Percentiles rank a stretch among this genome's conserved stretches.
Conservation (phyloP, 1,140 invertebrate species). For the Temnothorax nylanderi region DNA sequence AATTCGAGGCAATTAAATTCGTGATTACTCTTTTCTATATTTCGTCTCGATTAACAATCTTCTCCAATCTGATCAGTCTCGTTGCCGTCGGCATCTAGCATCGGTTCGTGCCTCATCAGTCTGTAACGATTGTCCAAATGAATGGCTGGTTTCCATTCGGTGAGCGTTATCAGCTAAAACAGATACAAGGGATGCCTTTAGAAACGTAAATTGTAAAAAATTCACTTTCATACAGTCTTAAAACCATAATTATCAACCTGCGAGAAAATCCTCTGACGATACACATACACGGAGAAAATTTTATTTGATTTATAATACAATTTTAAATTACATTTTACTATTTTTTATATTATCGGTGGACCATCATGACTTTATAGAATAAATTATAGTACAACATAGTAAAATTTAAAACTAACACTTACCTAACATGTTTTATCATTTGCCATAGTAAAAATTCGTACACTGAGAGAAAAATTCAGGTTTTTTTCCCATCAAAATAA, state of each 20-base stretch:
- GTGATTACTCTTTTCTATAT: not conserved
- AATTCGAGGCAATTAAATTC: not conserved
- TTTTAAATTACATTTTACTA: no score
- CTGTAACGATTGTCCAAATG: slow-evolving; percentile 84
- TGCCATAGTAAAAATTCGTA: no score
- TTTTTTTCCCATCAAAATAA: no score
- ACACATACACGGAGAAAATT: not conserved
- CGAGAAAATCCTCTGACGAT: not conserved
- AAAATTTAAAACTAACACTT: no score
- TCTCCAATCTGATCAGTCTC: slow-evolving; percentile 75
- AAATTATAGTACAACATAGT: no score
- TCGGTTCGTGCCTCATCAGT: slow-evolving; percentile 79
- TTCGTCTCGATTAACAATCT: not conserved
- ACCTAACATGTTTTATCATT: no score
- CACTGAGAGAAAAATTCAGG: no score
- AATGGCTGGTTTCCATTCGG: slow-evolving; percentile 72
- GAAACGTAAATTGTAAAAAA: not conserved
- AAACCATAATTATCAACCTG: not conserved
- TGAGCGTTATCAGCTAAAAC: slow-evolving; percentile 69
- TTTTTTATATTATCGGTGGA: no score
- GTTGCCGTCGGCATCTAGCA: slow-evolving; percentile 79
- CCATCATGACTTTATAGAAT: no score
- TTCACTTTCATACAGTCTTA: not conserved
- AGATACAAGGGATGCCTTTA: slow-evolving; percentile 3
- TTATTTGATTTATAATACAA: no score